Percentiles rank a stretch among this genome's conserved stretches.
phyloP scores from a whole-genome alignment of 2,888 invertebrate species.

The Orthonychiurus folsomi region DNA sequence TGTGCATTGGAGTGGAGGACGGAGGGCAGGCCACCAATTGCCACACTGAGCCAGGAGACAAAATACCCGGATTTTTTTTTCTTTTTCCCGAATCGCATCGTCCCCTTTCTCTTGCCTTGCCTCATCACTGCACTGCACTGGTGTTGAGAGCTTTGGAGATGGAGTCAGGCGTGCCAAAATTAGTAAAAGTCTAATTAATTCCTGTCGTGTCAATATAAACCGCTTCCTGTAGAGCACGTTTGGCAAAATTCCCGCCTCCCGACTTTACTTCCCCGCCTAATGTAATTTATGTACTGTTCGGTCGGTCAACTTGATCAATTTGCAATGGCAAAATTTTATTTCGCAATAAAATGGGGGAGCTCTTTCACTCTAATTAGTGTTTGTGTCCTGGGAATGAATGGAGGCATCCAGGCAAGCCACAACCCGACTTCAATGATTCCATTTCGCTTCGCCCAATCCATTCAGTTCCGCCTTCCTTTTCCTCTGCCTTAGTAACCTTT shows the following conservation, averaged over 20 bases:
- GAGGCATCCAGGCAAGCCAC: too few relatives aligned
- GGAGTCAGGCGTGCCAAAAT: too few relatives aligned
- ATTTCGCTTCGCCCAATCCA: neutral
- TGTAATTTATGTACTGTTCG: neutral
- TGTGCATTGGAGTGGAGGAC: slow-evolving; percentile 21
- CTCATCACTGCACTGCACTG: too few relatives aligned
- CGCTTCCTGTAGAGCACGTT: neutral
- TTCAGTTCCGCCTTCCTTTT: neutral
- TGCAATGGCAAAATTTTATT: neutral
- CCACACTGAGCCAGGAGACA: too few relatives aligned
- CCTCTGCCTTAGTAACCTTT: neutral
- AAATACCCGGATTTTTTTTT: too few relatives aligned
- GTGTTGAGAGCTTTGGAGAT: too few relatives aligned
- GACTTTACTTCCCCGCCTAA: neutral
- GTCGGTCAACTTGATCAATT: neutral
- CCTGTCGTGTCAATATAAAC: neutral
- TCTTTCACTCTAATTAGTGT: neutral
- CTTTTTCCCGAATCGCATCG: too few relatives aligned
- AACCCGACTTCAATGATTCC: too few relatives aligned
- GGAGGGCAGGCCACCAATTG: too few relatives aligned
- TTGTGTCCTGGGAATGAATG: neutral
- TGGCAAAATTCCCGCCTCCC: neutral
- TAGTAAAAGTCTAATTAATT: neutral
- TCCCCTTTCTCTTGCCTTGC: too few relatives aligned
- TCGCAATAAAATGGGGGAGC: neutral